Evolutionary conservation across 1,140 invertebrate genomes (phyloP), one percentile per base, ranked within the genome.

Genomic region (Ylistrum balloti): DNA sequence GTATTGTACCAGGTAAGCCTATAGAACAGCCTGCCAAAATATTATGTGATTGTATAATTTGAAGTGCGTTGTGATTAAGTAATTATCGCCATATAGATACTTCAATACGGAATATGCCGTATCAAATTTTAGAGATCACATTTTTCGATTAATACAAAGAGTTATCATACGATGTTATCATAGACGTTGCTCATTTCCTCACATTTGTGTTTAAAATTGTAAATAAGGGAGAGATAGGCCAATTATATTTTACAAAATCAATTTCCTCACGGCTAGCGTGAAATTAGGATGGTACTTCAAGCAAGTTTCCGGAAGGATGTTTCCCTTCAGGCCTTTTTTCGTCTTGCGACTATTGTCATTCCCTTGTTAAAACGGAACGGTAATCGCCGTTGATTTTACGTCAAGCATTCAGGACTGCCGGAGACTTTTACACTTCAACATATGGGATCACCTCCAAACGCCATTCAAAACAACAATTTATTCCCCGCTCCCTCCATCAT

Each of bases 351-450:
- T 3, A 74, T 74, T 74, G 56, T 74, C 56, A 74, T 9, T 3
- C n/a, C 56, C 56, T 74, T 28, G 56, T 74, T 74, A 74, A 2
- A 9, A 3, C 56, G 56, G n/a, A 74, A 28, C 56, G n/a, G 56
- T 74, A 74, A 74, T 74, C 56, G 56, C n/a, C n/a, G 22, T n/a
- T 74, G 56, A 74, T 74, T 74, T 74, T 74, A 74, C 56, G 56
- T n/a, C 56, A 74, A 74, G 56, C 56, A 74, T 74, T 74, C 56
- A 74, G 56, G 56, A 74, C 56, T 74, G 56, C 56, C 56, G 56
- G 56, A 74, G 56, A 74, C 17, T 74, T 74, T 28, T 74, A 74
- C 56, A 74, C 56, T 28, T 74, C 56, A 74, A 74, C 56, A 74
- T 74, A 74, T 74, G 56, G 56, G 56, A 74, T 74, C 56, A 74